Evolutionary conservation across 2,888 invertebrate species (phyloP).

Genomic region (Mesochorus sp.): DNA sequence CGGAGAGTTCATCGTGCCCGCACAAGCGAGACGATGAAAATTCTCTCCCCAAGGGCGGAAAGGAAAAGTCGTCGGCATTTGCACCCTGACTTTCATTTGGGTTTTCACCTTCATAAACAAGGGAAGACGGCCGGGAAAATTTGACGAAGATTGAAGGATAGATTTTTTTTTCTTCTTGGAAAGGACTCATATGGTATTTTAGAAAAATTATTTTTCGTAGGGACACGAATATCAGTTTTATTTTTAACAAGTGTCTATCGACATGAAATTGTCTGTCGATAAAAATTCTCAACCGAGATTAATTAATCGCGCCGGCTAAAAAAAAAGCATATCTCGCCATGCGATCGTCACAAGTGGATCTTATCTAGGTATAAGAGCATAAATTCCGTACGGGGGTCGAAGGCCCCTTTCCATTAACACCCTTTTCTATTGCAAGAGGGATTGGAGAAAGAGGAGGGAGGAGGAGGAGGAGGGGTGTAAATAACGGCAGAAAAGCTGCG

Average conservation of each 20-base stretch:
- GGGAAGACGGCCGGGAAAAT: too few species aligned
- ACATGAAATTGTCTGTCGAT: slow-evolving; percentile 16
- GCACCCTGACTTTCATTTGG: not conserved
- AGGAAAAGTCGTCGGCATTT: not conserved
- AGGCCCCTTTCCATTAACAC: not conserved
- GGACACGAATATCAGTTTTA: too few species aligned
- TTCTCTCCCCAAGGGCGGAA: not conserved
- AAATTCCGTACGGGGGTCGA: slow-evolving; percentile 19
- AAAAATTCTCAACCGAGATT: slow-evolving; percentile 3
- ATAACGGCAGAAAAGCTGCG: not conserved
- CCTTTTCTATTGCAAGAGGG: not conserved
- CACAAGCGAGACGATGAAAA: slow-evolving; percentile 3
- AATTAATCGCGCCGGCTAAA: not conserved
- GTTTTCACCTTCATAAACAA: not conserved
- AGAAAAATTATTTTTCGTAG: too few species aligned
- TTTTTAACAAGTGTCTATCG: too few species aligned
- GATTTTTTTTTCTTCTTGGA: too few species aligned
- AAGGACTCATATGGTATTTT: too few species aligned
- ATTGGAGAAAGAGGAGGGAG: not conserved
- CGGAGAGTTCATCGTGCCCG: not conserved
- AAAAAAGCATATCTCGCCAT: slow-evolving; percentile 30
- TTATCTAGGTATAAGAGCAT: slow-evolving; percentile 18
- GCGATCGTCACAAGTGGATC: slow-evolving; percentile 42
- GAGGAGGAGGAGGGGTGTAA: too few species aligned
- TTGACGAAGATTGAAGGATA: too few species aligned